phyloP scores from a whole-genome alignment of 2,113 vertebrate genomes.

The Pantherophis guttatus region DNA sequence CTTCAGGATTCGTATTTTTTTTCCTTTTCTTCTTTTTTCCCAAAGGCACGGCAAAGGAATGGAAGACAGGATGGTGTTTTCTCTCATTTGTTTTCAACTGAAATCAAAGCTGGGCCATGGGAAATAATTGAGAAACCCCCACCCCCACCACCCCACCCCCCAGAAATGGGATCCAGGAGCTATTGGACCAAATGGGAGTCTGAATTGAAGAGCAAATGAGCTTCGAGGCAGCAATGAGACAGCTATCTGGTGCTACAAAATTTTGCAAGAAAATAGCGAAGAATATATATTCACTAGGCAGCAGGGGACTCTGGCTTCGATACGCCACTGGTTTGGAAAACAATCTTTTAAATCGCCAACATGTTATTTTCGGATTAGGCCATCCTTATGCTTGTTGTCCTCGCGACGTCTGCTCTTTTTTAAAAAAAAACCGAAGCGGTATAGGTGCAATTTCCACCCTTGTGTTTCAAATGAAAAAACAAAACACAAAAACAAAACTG shows the following conservation, averaged over 20 bases:
- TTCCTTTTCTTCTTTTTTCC: accelerated
- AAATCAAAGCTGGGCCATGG: neutral
- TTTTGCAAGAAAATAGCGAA: neutral
- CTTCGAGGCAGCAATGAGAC: neutral
- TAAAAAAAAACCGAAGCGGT: neutral
- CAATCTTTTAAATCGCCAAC: neutral
- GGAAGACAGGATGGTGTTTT: neutral
- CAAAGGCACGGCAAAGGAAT: neutral
- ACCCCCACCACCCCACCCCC: no score
- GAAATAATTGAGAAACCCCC: neutral
- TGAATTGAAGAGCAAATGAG: neutral
- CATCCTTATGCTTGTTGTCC: neutral
- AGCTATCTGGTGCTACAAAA: neutral
- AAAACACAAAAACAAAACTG: neutral
- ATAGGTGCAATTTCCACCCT: neutral
- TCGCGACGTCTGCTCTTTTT: neutral
- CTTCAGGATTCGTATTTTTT: neutral
- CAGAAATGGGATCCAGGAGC: neutral
- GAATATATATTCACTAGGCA: neutral
- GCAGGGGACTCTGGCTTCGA: neutral
- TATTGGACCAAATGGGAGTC: neutral
- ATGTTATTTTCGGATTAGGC: neutral
- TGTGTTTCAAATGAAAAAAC: neutral
- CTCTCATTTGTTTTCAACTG: neutral
- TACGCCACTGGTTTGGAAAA: neutral